Conservation (phyloP, 2,797 vertebrate genomes). For the Caiman crocodilus region DNA sequence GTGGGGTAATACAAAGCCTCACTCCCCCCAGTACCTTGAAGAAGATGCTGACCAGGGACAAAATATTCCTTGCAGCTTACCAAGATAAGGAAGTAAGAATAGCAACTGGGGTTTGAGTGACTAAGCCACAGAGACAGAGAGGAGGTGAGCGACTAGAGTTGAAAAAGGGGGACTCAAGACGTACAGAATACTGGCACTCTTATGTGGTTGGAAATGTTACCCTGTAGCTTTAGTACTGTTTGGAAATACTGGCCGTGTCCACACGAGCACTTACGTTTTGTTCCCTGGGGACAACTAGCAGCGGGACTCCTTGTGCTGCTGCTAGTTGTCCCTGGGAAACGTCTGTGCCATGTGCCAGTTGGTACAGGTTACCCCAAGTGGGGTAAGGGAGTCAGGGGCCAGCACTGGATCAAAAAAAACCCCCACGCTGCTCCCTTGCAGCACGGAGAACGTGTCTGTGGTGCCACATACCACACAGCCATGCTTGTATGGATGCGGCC, state of each 20-base stretch:
- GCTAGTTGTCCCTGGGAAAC: no score
- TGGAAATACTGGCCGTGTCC: background rate
- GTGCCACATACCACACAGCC: no score
- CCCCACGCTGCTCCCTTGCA: no score
- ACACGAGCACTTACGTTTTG: no score
- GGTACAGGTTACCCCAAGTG: no score
- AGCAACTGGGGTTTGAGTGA: slow-evolving; percentile 22
- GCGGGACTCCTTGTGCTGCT: no score
- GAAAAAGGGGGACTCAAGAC: slow-evolving; percentile 20
- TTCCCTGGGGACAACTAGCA: no score
- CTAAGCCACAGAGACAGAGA: background rate
- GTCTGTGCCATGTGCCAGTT: no score
- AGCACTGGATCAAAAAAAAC: no score
- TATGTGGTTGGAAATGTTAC: background rate
- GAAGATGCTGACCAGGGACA: background rate
- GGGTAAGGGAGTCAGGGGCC: no score
- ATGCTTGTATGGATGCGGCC: no score
- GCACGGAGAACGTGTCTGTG: no score
- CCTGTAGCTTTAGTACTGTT: background rate
- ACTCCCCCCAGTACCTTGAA: background rate
- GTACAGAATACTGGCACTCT: background rate
- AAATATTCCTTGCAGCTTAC: background rate
- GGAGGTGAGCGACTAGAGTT: background rate
- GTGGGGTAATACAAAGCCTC: background rate
- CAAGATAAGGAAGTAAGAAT: slow-evolving; percentile 37